A percentile compares a stretch with the other conserved stretches of the same genome.
Evolutionary conservation across 2,888 invertebrate species (phyloP).

Genomic region (Heliconius hortense): DNA sequence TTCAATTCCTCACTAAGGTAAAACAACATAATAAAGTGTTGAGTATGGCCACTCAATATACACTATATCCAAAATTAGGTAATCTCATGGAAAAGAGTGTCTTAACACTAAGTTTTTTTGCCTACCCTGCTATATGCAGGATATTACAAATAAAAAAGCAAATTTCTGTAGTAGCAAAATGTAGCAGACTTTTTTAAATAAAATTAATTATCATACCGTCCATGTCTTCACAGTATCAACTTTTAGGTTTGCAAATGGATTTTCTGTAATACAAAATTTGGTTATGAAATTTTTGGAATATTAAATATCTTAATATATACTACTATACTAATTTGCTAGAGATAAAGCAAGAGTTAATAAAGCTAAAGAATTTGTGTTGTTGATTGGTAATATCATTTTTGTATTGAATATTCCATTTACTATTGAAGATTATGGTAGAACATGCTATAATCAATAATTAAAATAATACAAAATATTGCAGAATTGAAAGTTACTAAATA

Average conservation of each 20-base stretch:
- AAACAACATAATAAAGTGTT: no score
- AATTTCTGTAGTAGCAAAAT: not conserved
- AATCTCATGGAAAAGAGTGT: not conserved
- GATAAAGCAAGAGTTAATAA: no score
- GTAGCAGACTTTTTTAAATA: not conserved
- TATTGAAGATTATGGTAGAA: no score
- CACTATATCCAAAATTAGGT: not conserved
- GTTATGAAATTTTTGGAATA: not conserved
- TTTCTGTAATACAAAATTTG: constrained; percentile 48
- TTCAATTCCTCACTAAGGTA: no score
- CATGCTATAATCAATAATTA: not conserved
- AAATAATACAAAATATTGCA: not conserved
- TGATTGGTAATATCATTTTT: no score
- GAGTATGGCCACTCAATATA: not conserved
- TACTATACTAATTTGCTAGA: not conserved
- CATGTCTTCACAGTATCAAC: constrained; percentile 59
- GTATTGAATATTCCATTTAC: no score
- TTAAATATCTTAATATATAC: not conserved
- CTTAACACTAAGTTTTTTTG: not conserved
- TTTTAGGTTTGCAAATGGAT: constrained; percentile 57
- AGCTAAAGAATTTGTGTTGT: no score
- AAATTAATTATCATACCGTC: constrained; percentile 58
- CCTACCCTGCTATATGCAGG: not conserved
- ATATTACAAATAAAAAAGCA: no score
- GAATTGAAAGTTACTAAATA: not conserved